A percentile compares a stretch with the other conserved stretches of the same genome.
phyloP scores from a whole-genome alignment of 2,113 vertebrate genomes.

The Naja naja region DNA sequence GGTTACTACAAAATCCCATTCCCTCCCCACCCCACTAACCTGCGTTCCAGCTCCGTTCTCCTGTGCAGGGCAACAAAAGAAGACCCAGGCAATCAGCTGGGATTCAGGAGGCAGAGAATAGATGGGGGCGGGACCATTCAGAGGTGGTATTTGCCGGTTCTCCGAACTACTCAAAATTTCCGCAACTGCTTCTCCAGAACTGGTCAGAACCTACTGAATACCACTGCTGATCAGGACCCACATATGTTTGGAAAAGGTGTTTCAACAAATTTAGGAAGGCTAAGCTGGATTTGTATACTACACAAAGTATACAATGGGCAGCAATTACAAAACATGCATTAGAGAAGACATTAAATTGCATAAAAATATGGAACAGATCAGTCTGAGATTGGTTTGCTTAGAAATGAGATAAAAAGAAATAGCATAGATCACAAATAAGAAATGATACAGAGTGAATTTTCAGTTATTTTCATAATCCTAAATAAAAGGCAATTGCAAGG shows the following conservation, averaged over 20 bases:
- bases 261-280: background rate
- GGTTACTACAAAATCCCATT: too few relatives aligned
- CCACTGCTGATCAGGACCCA: too few relatives aligned
- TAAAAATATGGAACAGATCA: background rate
- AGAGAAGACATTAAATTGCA: background rate
- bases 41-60: too few relatives aligned
- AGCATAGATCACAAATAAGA: background rate
- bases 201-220: too few relatives aligned
- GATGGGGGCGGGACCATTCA: too few relatives aligned
- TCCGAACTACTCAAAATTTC: too few relatives aligned
- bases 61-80: too few relatives aligned
- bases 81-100: too few relatives aligned
- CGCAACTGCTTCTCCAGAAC: too few relatives aligned
- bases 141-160: too few relatives aligned
- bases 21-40: too few relatives aligned
- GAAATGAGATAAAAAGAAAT: background rate
- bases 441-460: background rate
- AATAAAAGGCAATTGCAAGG: background rate
- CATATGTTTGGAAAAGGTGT: background rate
- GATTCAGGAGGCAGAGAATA: too few relatives aligned
- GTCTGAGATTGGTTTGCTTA: background rate
- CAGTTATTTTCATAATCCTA: background rate
- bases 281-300: background rate
- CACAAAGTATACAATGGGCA: background rate
- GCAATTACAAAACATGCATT: background rate